phyloP scores from a whole-genome alignment of 2,113 vertebrate species.

The Forbesichthys papilliferus region DNA sequence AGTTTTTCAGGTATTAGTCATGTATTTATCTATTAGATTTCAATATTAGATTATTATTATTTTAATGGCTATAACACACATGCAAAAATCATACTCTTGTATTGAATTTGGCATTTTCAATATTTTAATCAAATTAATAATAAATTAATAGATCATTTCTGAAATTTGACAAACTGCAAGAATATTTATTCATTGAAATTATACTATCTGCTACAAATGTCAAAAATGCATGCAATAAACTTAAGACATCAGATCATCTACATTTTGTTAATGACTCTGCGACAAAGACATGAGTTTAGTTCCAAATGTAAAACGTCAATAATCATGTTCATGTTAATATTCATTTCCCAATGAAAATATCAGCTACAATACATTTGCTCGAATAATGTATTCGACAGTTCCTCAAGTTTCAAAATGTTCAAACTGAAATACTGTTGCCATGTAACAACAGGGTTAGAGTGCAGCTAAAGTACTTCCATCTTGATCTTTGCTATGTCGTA shows the following conservation, averaged over 20 bases:
- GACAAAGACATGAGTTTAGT: constrained; percentile 29
- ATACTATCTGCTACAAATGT: constrained; percentile 3
- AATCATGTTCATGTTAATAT: constrained; percentile 32
- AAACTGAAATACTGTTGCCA: constrained; percentile 25
- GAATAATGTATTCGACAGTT: constrained; percentile 29
- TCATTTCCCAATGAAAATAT: constrained; percentile 42
- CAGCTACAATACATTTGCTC: constrained; percentile 17
- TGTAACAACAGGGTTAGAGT: constrained; percentile 2
- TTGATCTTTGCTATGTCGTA: constrained; percentile 48
- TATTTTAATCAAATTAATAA: constrained; percentile 34
- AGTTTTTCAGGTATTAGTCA: background rate
- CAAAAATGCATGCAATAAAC: constrained; percentile 50
- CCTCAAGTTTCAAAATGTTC: constrained; percentile 56
- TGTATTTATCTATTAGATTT: constrained; percentile 13
- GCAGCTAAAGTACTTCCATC: constrained; percentile 24
- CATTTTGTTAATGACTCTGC: background rate
- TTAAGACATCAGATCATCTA: constrained; percentile 44
- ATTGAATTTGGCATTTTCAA: constrained; percentile 17
- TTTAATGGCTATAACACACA: constrained; percentile 59
- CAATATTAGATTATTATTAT: constrained; percentile 46
- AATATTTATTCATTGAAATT: constrained; percentile 73
- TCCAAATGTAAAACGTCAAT: constrained; percentile 44
- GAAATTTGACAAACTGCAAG: constrained; percentile 82
- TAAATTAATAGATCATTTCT: constrained; percentile 41
- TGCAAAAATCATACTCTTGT: constrained; percentile 53